A percentile compares a stretch with the other conserved stretches of the same genome.
These are phyloP conservation scores for Crocuta crocuta DNA, from an alignment of 2,113 vertebrate genomes.

Conservation along the genomic window DNA sequence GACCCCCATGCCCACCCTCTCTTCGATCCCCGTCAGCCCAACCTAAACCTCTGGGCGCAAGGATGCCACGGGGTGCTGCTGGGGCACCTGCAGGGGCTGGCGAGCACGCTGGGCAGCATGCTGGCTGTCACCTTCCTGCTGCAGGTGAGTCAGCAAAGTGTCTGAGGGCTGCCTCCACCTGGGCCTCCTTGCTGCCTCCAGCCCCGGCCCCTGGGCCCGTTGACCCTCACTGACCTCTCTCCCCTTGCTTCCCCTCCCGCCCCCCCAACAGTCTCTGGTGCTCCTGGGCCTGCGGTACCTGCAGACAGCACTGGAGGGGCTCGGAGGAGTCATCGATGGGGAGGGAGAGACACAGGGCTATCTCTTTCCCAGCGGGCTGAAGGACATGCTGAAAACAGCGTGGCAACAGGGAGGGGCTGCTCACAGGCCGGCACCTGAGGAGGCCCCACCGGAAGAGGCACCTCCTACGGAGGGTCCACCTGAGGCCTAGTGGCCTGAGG, in stretches of 20 bases:
- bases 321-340: conserved; percentile 86
- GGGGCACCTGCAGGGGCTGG: conserved; percentile 53
- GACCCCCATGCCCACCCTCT: conserved; percentile 68
- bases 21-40: conserved; percentile 68
- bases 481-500: conserved; percentile 54
- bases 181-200: neutral
- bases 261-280: conserved; percentile 84
- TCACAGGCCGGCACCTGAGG: conserved; percentile 46
- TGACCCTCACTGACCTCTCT: neutral
- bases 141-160: conserved; percentile 68
- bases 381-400: conserved; percentile 86
- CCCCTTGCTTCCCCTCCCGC: neutral
- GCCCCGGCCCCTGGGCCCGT: neutral
- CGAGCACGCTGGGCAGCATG: conserved; percentile 6
- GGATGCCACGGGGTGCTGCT: conserved; percentile 71
- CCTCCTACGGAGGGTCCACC: conserved; percentile 34
- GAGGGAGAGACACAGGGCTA: conserved; percentile 91
- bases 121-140: conserved; percentile 70
- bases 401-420: conserved; percentile 68
- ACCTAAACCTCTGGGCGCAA: conserved; percentile 78
- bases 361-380: conserved; percentile 89
- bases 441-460: conserved; percentile 25
- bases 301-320: conserved; percentile 90
- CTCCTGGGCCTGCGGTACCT: conserved; percentile 90
- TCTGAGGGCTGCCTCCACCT: neutral